Percentiles rank a stretch among this genome's conserved stretches.
Conservation (phyloP, 64 coral and sea anemone species). For the Pocillopora damicornis region DNA sequence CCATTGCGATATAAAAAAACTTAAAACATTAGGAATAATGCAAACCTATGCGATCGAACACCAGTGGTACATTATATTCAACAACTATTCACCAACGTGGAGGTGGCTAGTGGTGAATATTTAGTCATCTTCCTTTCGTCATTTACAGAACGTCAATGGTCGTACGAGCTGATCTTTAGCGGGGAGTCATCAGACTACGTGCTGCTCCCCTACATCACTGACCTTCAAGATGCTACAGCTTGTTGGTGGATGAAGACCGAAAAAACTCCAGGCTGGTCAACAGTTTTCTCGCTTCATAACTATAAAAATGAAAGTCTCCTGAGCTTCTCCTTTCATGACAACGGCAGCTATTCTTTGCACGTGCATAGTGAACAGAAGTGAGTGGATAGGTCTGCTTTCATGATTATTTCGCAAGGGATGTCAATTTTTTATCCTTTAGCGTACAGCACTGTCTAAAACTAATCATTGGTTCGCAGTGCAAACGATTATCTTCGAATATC, state of each 20-base stretch:
- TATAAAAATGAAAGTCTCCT: not conserved
- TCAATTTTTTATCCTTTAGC: too few relatives aligned
- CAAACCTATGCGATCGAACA: too few relatives aligned
- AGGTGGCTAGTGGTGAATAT: not conserved
- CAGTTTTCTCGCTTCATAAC: slow-evolving; percentile 20
- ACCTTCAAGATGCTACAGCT: not conserved
- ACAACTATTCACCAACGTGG: not conserved
- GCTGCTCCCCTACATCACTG: slow-evolving; percentile 18
- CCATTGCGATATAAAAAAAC: too few relatives aligned
- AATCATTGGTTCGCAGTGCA: too few relatives aligned
- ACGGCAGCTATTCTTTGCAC: not conserved
- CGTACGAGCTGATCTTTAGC: slow-evolving; percentile 29
- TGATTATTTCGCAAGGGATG: not conserved
- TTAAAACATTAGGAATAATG: too few relatives aligned
- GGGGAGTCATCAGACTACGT: not conserved
- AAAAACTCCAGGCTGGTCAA: not conserved
- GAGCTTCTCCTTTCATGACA: not conserved
- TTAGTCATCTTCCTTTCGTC: not conserved
- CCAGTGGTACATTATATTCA: too few relatives aligned
- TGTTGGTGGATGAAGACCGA: slow-evolving; percentile 40
- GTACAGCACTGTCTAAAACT: too few relatives aligned
- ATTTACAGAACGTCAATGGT: slow-evolving; percentile 22
- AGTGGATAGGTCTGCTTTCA: not conserved
- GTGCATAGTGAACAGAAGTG: slow-evolving; percentile 21
- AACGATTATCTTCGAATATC: too few relatives aligned